These are phyloP conservation scores for Zingel zingel DNA, from an alignment of 2,113 vertebrate species.

Conservation along the genomic window DNA sequence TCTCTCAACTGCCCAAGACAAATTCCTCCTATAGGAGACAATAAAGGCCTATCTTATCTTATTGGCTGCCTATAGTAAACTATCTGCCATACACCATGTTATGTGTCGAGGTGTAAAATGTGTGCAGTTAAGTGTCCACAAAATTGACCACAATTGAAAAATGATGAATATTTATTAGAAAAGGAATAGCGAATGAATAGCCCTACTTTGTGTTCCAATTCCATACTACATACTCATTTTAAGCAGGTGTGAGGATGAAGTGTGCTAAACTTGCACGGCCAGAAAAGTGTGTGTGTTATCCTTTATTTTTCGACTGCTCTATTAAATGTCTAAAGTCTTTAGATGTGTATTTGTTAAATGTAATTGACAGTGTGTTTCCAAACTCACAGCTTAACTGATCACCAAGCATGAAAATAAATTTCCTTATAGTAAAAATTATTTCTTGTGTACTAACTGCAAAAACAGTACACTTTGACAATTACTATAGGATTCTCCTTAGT, in stretches of 20 bases:
- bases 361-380: neutral
- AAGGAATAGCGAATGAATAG: neutral
- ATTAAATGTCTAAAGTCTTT: neutral
- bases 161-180: neutral
- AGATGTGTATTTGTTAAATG: neutral
- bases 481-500: neutral
- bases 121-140: neutral
- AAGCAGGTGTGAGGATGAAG: neutral
- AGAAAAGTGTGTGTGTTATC: neutral
- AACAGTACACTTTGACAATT: neutral
- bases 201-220: neutral
- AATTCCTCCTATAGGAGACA: too few relatives aligned
- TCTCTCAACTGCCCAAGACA: too few relatives aligned
- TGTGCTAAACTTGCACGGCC: neutral
- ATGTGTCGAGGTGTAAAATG: neutral
- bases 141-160: neutral
- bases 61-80: neutral
- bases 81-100: neutral
- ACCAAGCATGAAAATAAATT: neutral
- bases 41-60: too few relatives aligned
- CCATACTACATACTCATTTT: neutral
- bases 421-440: neutral
- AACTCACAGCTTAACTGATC: neutral
- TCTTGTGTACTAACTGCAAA: neutral
- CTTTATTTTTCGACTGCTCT: neutral